Evolutionary conservation across 2,888 invertebrate genomes (phyloP), one percentile per base, ranked within the genome.

Genomic region (Neocrepidodera transversa): DNA sequence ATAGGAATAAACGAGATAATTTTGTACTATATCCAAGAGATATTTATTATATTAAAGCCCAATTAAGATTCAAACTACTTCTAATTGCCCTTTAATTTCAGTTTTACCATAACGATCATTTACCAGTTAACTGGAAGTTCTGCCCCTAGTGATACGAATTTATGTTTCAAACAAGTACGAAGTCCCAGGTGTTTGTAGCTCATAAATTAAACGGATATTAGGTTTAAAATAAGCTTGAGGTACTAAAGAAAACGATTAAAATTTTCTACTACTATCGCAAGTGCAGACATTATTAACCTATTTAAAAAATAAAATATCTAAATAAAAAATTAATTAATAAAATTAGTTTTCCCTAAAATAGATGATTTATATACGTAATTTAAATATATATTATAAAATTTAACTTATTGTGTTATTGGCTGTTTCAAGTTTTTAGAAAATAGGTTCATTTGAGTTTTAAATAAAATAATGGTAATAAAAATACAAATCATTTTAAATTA

Each of bases 61-160:
- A 28, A 40, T 51, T 16, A 17, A 28, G 17, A 40, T 38, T 40
- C 26, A 51, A 51, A 51, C 51, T 51, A 51, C 51, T 51, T 51
- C 38, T 51, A 51, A 51, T 40, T 40, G 17, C 40, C 51, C 51
- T 53, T 53, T 53, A 53, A 53, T 53, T 53, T 53, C 26, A 53
- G 45, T 53, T 53, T 53, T 53, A 53, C 32, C 38, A 30, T 43
- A 52, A 43, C 52, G 52, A 52, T 52, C 52, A 30, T 53, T 53
- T 53, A 53, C 45, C 36, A 53, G 53, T 53, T 53, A 45, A 53
- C 35, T 53, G 38, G 35, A 53, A 53, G 45, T 53, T 45, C 43
- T 53, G 45, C 26, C 53, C 53, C 53, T 45, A 53, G 53, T 53
- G 53, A 53, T 40, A 53, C 45, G 26, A 53, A 53, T 53, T 51